Base-by-base conservation (phyloP, 2,113 vertebrate genomes). In the Pogonocichla stellata region DNA sequence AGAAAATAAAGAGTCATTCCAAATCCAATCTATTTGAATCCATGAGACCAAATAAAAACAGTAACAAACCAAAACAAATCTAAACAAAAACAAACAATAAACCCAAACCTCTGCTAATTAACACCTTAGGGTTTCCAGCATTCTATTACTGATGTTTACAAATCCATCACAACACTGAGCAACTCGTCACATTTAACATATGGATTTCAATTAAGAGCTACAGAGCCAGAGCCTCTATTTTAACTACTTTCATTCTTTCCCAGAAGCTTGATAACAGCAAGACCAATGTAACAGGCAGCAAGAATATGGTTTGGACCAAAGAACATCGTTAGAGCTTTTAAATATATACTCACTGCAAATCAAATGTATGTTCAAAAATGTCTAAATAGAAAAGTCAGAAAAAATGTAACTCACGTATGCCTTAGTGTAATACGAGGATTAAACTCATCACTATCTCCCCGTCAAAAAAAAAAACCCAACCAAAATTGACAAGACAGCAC, bases 371-470 rank as follows among this genome's bases (percentile, higher is more conserved):
- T n/a, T 82, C 57, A 69, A 12, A 80, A 77, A 53, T 8, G 9
- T 33, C 64, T 86, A 57, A 9, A 3, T 1, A 25, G 12, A 65
- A 2, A 16, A 54, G 22, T 33, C 22, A 78, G 34, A 56, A 80
- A 80, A 79, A 22, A 36, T 0, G 0, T 2, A 83, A 60, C 20
- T 78, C 4, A 28, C 18, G 15, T 12, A 36, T 16, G 1, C 6
- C 23, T 60, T 9, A 8, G 28, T 10, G 38, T 60, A 77, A 66
- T 10, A 33, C 42, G 5, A 80, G 17, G 28, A 69, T 31, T 14
- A 65, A 62, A 73, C 14, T 8, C 8, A 45, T 10, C 19, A 29
- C 12, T 8, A 33, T 6, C 9, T 24, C 22, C 12, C 4, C 1
- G 10, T 47, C 10, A 50, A 42, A 12, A 22, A 13, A 73, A n/a